A percentile compares a stretch with the other conserved stretches of the same genome.
These are phyloP conservation scores for Onychorhynchus coronatus DNA, from an alignment of 2,113 vertebrate genomes.

Conservation along the genomic window DNA sequence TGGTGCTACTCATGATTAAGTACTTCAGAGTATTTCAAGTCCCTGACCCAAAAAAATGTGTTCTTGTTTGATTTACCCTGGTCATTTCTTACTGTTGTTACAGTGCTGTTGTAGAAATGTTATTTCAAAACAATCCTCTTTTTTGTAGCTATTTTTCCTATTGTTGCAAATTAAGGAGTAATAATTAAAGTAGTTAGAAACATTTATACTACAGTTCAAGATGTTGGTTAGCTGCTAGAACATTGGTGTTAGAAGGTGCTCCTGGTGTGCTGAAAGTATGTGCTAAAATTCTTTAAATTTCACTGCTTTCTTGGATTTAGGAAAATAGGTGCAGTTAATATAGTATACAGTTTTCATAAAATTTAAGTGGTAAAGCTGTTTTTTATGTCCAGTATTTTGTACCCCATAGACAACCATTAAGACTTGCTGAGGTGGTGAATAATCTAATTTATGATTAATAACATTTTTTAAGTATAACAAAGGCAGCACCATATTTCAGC, in stretches of 20 bases:
- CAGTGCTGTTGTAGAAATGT: neutral
- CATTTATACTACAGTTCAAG: neutral
- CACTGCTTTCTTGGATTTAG: neutral
- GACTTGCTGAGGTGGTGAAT: constrained; percentile 46
- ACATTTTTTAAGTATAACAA: constrained; percentile 34
- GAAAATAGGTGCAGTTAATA: neutral
- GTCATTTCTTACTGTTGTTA: neutral
- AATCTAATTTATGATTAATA: constrained; percentile 66
- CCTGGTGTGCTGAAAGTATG: neutral
- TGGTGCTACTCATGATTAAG: constrained; percentile 42
- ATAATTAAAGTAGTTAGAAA: neutral
- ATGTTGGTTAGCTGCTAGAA: neutral
- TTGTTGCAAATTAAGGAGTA: neutral
- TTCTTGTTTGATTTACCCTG: neutral
- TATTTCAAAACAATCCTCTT: neutral
- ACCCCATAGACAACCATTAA: constrained; percentile 8
- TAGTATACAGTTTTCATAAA: neutral
- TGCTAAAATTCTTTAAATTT: neutral
- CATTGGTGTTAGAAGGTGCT: neutral
- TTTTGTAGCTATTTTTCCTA: neutral
- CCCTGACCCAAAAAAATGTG: neutral
- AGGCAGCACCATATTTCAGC: constrained; percentile 7
- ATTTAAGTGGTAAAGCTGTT: constrained; percentile 36
- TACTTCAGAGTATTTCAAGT: constrained; percentile 23
- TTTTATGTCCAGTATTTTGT: constrained; percentile 39